Conservation (phyloP, 2,888 invertebrate genomes). For the Linhomoeus sp. region DNA sequence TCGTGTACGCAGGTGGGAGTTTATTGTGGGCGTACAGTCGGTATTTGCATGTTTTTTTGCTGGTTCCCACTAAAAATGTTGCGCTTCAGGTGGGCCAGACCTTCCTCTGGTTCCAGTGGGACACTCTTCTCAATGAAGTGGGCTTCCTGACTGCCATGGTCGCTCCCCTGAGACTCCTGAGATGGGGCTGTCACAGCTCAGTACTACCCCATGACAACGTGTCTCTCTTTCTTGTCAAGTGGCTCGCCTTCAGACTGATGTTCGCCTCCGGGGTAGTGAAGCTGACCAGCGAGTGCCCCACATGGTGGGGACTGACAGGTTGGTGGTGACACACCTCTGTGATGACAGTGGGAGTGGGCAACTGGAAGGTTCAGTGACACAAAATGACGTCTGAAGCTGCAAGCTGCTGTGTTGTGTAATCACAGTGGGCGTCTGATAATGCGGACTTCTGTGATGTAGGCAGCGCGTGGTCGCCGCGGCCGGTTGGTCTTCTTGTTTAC, state of each 20-base stretch:
- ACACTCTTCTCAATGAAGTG: slow-evolving; percentile 49
- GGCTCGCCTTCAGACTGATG: slow-evolving; percentile 51
- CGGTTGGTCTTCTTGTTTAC: no score
- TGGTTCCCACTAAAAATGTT: not conserved
- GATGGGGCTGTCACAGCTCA: not conserved
- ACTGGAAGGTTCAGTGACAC: no score
- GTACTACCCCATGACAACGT: slow-evolving; percentile 26
- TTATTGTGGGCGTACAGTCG: not conserved
- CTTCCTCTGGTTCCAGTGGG: slow-evolving; percentile 54
- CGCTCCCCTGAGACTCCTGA: slow-evolving; percentile 39
- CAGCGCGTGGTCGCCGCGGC: no score
- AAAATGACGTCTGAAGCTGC: no score
- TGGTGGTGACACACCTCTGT: no score
- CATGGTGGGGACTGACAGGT: slow-evolving; percentile 59
- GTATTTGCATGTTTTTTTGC: not conserved
- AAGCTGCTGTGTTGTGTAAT: no score
- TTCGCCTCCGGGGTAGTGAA: slow-evolving; percentile 52
- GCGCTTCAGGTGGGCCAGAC: slow-evolving; percentile 43
- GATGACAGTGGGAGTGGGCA: no score
- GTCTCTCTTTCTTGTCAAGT: slow-evolving; percentile 44
- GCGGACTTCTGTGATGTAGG: no score
- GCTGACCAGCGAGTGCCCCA: slow-evolving; percentile 47
- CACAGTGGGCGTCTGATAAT: no score
- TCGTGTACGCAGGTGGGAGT: slow-evolving; percentile 44
- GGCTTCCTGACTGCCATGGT: slow-evolving; percentile 48